Evolutionary conservation across 2,797 vertebrate species (phyloP).

Genomic region (Sebastes alutus): DNA sequence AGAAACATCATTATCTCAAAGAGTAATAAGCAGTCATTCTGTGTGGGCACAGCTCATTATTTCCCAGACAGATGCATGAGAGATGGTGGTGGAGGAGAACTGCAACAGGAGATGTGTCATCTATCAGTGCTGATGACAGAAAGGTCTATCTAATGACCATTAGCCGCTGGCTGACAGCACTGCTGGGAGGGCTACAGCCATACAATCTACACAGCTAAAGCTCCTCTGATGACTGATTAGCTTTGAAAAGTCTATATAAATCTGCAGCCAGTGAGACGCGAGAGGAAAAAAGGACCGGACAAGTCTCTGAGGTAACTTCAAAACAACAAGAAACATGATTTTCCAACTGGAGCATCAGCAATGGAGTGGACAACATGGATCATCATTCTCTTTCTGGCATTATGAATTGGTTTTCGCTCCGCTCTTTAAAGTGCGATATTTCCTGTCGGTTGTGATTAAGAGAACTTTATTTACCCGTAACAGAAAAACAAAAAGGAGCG

Average conservation of each 20-base stretch:
- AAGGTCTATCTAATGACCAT: constrained; percentile 84
- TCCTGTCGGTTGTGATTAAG: constrained; percentile 68
- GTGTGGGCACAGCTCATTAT: constrained; percentile 76
- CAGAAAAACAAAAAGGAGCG: constrained; percentile 28
- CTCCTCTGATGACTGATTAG: constrained; percentile 80
- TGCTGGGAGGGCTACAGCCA: constrained; percentile 79
- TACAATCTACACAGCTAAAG: constrained; percentile 73
- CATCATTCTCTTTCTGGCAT: constrained; percentile 72
- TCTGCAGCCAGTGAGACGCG: constrained; percentile 73
- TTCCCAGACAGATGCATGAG: constrained; percentile 77
- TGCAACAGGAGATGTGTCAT: constrained; percentile 79
- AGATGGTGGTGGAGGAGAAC: constrained; percentile 72
- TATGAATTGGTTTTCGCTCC: constrained; percentile 63
- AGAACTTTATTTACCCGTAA: constrained; percentile 28
- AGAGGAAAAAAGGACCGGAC: constrained; percentile 62
- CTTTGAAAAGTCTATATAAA: constrained; percentile 78
- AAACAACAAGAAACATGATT: constrained; percentile 75
- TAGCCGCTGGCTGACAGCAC: constrained; percentile 80
- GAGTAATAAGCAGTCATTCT: constrained; percentile 75
- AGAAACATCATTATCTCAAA: constrained; percentile 75
- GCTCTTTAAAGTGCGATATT: constrained; percentile 76
- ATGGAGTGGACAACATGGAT: constrained; percentile 69
- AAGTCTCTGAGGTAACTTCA: constrained; percentile 73
- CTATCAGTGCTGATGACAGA: constrained; percentile 80
- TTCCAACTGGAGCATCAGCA: constrained; percentile 69